Base-by-base conservation (phyloP, 2,113 vertebrate species). In the Perca fluviatilis region DNA sequence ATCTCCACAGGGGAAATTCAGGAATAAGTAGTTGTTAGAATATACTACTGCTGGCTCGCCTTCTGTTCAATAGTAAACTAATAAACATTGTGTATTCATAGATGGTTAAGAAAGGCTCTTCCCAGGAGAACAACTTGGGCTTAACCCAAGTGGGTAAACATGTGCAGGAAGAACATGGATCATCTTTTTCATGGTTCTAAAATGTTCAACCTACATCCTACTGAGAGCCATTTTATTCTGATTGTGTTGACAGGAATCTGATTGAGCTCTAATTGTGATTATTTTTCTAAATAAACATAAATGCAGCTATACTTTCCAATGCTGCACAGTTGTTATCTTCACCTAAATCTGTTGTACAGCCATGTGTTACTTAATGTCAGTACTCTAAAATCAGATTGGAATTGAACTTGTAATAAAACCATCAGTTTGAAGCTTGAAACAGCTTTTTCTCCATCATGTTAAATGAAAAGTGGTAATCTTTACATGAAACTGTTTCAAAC, bases 401-500 rank as follows among this genome's bases (percentile, higher is more conserved):
- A n/a, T n/a, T 30, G 5, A 73, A 46, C 23, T 75, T 3, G 21
- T 33, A 68, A 60, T 58, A 9, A 23, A 57, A 12, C 5, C 16
- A 2, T 67, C 15, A 66, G 5, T 30, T 15, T 51, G 0, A 84
- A 53, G 43, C 1, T 36, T 64, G 25, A 74, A 67, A 50, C 30
- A 12, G 21, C 33, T 54, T 69, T 79, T 77, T 46, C 63, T 63
- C 16, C 19, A 36, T 74, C 27, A 8, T 66, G 67, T 57, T 80
- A 15, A 62, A 68, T 47, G 36, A 56, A 51, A 56, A 56, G 43
- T 69, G 49, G 19, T 79, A 57, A 76, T 77, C 57, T 70, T 82
- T 19, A 80, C 9, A 67, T 23, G 4, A 66, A 82, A 77, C 30
- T 23, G 15, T 68, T 86, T 76, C 15, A 64, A 13, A 15, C 19